Conservation (phyloP, 2,113 vertebrate species). For the Otolemur garnettii region DNA sequence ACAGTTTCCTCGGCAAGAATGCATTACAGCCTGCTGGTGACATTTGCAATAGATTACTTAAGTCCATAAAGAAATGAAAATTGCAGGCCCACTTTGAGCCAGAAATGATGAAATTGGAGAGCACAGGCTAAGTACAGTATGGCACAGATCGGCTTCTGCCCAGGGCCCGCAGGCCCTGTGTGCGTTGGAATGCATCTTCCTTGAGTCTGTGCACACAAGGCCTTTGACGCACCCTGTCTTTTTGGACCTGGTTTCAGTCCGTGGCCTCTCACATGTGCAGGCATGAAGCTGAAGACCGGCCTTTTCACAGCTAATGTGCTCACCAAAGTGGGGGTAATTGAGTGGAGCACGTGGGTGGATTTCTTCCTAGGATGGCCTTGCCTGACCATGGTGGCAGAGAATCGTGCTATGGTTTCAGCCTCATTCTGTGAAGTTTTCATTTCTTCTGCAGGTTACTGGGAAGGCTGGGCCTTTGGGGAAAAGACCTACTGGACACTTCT, state of each 20-base stretch:
- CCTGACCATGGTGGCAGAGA: not conserved
- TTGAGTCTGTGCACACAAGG: not conserved
- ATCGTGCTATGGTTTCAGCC: not conserved
- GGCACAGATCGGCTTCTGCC: slow-evolving; percentile 36
- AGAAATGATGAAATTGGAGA: slow-evolving; percentile 83
- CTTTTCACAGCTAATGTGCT: not conserved
- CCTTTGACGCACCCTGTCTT: not conserved
- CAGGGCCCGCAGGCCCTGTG: not conserved
- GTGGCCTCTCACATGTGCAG: not conserved
- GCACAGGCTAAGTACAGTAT: not conserved
- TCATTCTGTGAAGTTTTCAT: not conserved
- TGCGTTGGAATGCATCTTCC: not conserved
- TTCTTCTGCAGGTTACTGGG: not conserved
- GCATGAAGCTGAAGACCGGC: not conserved
- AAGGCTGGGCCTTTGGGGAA: not conserved
- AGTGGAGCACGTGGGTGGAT: fast-evolving
- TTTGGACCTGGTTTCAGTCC: not conserved
- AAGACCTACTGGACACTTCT: not conserved
- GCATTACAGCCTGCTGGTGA: slow-evolving; percentile 80
- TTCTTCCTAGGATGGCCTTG: not conserved
- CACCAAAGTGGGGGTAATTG: not conserved
- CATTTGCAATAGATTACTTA: slow-evolving; percentile 86
- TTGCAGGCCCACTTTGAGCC: slow-evolving; percentile 73
- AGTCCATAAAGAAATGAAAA: slow-evolving; percentile 79
- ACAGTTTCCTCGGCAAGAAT: slow-evolving; percentile 80